These are phyloP conservation scores for Psittacula cyanocephala DNA, from an alignment of 2,113 vertebrate genomes.

Conservation along the genomic window DNA sequence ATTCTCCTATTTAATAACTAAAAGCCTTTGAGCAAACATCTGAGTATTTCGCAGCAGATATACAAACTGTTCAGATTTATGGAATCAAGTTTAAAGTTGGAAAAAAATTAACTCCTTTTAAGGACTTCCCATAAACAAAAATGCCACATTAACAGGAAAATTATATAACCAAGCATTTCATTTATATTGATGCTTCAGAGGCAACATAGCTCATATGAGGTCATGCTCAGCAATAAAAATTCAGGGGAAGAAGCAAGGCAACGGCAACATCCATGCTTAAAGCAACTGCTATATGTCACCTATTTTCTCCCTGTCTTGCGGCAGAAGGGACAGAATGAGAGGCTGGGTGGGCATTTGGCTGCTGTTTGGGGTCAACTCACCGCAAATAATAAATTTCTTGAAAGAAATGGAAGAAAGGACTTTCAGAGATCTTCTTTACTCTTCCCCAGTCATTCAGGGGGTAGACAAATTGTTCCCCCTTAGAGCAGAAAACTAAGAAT, in stretches of 20 bases:
- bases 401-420: not conserved
- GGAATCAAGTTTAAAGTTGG: not conserved
- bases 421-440: not conserved
- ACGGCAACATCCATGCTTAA: not conserved
- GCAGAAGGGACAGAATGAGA: not conserved
- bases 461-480: not conserved
- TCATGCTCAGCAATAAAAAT: not conserved
- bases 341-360: not conserved
- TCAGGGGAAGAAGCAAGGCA: not conserved
- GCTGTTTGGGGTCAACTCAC: not conserved
- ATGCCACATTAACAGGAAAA: not conserved
- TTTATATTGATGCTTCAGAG: not conserved
- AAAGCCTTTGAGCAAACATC: not conserved
- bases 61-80: not conserved
- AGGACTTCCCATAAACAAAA: not conserved
- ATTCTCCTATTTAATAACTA: not conserved
- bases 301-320: fast-evolving
- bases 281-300: not conserved
- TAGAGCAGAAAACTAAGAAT: not conserved
- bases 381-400: not conserved
- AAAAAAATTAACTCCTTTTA: not conserved
- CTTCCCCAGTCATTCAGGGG: not conserved
- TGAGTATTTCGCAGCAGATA: not conserved
- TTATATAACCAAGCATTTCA: not conserved
- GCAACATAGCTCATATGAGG: not conserved